Evolutionary conservation across 1,140 invertebrate species (phyloP), one percentile per base, ranked within the genome.

Genomic region (Anastatus disparis): DNA sequence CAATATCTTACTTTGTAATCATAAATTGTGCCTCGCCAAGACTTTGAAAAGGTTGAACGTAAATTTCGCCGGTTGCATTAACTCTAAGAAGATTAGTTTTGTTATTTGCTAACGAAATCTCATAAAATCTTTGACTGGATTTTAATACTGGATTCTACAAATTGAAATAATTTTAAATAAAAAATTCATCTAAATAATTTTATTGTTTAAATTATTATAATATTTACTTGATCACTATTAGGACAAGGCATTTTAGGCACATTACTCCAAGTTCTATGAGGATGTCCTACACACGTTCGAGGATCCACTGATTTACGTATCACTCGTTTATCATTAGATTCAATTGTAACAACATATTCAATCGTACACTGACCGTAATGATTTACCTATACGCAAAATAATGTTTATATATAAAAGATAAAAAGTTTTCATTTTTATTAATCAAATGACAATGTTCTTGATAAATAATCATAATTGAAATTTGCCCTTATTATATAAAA

Each of bases 331-430:
- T 72, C 56, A 35, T 77, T 58, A 24, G 71, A 62, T 68, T 82
- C 78, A 29, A 74, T 42, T 46, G 75, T 81, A 46, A 79, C 76
- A 27, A 85, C 74, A 59, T 84, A 85, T 73, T 85, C 84, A 26
- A 83, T 81, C 15, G 75, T 77, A 71, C 85, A 86, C 29, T 78
- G 74, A 9, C 85, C 85, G 58, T 86, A 85, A 71, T 85, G 84
- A 77, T 84, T 85, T 61, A 67, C 68, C 82, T 85, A 53, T 42
- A 64, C 17, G 13, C 4, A 55, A 44, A 22, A 46, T 40, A n/a
- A n/a, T n/a, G n/a, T n/a, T n/a, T n/a, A n/a, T n/a, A n/a, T n/a
- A n/a, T n/a, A n/a, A n/a, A n/a, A n/a, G n/a, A n/a, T n/a, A n/a
- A n/a, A n/a, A n/a, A n/a, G n/a, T n/a, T n/a, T n/a, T n/a, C n/a